Conservation (phyloP, 2,797 vertebrate genomes). For the Gymnothorax javanicus region DNA sequence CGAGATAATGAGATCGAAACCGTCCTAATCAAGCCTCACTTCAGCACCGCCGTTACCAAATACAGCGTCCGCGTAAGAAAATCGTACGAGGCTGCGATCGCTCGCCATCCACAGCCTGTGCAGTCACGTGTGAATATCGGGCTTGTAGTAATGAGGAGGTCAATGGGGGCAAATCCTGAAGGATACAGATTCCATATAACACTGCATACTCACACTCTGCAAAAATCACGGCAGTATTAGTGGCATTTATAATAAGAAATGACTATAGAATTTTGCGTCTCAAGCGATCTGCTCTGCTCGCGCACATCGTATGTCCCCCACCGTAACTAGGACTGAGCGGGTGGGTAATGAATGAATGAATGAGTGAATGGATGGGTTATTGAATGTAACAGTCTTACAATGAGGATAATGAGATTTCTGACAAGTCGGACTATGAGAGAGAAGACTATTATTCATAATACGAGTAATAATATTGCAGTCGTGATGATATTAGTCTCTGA, state of each 20-base stretch:
- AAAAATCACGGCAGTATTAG: neutral
- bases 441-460: too few relatives aligned
- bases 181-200: neutral
- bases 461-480: too few relatives aligned
- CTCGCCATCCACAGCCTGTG: neutral
- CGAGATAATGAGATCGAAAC: neutral
- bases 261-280: neutral
- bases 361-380: too few relatives aligned
- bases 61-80: neutral
- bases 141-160: neutral
- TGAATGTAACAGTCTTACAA: neutral
- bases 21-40: neutral
- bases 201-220: too few relatives aligned
- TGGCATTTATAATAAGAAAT: neutral
- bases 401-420: neutral
- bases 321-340: too few relatives aligned
- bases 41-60: neutral
- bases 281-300: too few relatives aligned
- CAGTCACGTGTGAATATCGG: neutral
- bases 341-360: too few relatives aligned
- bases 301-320: too few relatives aligned
- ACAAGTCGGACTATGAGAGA: neutral
- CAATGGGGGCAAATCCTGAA: neutral
- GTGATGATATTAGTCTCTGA: too few relatives aligned
- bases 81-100: neutral